Evolutionary conservation across 2,113 vertebrate genomes (phyloP), one percentile per base, ranked within the genome.

Genomic region (Geococcyx californianus): DNA sequence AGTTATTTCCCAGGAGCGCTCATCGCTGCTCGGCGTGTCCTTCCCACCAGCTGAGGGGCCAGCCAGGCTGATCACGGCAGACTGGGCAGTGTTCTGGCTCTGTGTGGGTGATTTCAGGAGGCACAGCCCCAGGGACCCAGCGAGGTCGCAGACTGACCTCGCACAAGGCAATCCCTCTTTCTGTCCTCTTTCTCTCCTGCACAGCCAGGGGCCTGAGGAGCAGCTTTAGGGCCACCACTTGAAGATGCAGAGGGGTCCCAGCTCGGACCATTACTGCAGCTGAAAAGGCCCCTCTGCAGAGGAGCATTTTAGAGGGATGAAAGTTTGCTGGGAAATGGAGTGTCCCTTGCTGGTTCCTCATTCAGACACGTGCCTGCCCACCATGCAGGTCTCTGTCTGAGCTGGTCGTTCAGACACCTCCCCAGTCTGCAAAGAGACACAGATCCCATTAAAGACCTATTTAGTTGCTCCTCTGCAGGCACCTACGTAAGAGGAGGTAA

Each of bases 81-180:
- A 1, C 20, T 6, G 51, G 34, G 13, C 34, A 15, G 1, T 7
- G 38, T 16, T 40, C 64, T 7, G 33, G 34, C 72, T 75, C 58
- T 3, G 0, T 5, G 54, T 2, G 36, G 29, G 18, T 8, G 16
- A 7, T 77, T 47, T 16, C 0, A 29, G 69, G 33, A 3, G 36
- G 38, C 7, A 2, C 1, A 4, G n/a, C 16, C 8, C 17, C 0
- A 2, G 49, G 68, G 60, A 13, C 5, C 29, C 44, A 76, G 45
- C 1, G 2, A 0, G 3, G 25, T 18, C 62, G 42, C 20, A 38
- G 31, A 10, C 33, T 28, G 36, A 31, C 28, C 21, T 66, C 12
- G 3, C 24, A 12, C 6, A 25, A 64, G 44, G 36, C 20, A 26
- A 36, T 38, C 16, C 10, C 26, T 26, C 13, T 31, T 26, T 20